phyloP scores from a whole-genome alignment of 2,888 invertebrate genomes.

The Cephus rjabovi region DNA sequence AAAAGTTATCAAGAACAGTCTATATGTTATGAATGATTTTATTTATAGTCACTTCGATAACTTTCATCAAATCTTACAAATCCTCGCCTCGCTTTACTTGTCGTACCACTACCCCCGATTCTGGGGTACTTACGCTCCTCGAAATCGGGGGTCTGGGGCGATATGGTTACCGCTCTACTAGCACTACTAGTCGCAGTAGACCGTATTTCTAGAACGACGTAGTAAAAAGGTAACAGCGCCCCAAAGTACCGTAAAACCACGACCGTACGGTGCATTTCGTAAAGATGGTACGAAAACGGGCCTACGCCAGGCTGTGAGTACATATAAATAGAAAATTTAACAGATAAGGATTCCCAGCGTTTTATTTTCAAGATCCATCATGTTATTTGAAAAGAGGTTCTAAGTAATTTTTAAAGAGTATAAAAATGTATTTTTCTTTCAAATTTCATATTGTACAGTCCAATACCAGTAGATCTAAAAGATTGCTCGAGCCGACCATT shows the following conservation, averaged over 20 bases:
- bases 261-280: constrained; percentile 62
- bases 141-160: background rate
- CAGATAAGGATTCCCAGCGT: background rate
- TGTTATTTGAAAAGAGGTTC: background rate
- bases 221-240: constrained; percentile 65
- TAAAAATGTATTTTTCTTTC: background rate
- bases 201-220: constrained; percentile 56
- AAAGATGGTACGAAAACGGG: constrained; percentile 51
- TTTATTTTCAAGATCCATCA: background rate
- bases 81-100: background rate
- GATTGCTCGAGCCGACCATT: background rate
- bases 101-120: background rate
- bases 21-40: background rate
- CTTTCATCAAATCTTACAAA: background rate
- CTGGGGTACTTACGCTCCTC: background rate
- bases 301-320: constrained; percentile 5
- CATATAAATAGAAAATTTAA: background rate
- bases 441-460: background rate
- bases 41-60: background rate
- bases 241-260: constrained; percentile 65
- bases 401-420: background rate
- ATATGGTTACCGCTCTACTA: background rate
- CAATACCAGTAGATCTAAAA: background rate
- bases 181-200: constrained; percentile 2
- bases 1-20: background rate